Evolutionary conservation across 2,113 vertebrate genomes (phyloP), one percentile per base, ranked within the genome.

Genomic region (Nothobranchius kuhntae): DNA sequence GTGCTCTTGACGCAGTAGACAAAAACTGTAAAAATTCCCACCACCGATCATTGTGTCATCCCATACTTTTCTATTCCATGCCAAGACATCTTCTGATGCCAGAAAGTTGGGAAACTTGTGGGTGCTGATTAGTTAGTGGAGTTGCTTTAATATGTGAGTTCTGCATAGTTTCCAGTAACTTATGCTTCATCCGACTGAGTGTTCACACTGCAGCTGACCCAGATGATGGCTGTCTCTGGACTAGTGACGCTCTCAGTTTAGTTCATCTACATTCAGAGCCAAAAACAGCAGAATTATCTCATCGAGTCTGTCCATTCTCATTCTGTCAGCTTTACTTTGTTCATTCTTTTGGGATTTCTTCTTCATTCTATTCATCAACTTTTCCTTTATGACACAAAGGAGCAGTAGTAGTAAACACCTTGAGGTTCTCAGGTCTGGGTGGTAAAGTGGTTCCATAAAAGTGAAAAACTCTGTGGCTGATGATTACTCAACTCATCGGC

Each of bases 111-210:
- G 9, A 71, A 51, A 10, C 24, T 35, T 74, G 62, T 75, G 65
- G 68, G 10, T 35, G 67, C 26, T 80, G 68, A 68, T 57, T 61
- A 14, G 69, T 62, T 40, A 9, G 38, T 9, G 38, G 38, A 4
- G 62, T 11, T 61, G 42, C 36, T 45, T 66, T 40, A 76, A 62
- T 68, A 44, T 44, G 40, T 47, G 53, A 46, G 46, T 62, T 75
- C 66, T 61, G 44, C 47, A 14, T 14, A 70, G 64, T n/a, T 89
- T 86, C 78, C 78, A 61, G 82, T 66, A 86, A 83, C 46, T 77
- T 54, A 80, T 50, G 46, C 60, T 55, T 64, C 78, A 71, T 54
- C 77, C 75, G 60, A 53, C 72, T 86, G 84, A 85, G 53, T 75
- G 61, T 64, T 53, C 71, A 7, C 13, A 13, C 64, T 77, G 46